Conservation (phyloP, 2,797 vertebrate genomes). For the Schizopygopsis malacanthus region DNA sequence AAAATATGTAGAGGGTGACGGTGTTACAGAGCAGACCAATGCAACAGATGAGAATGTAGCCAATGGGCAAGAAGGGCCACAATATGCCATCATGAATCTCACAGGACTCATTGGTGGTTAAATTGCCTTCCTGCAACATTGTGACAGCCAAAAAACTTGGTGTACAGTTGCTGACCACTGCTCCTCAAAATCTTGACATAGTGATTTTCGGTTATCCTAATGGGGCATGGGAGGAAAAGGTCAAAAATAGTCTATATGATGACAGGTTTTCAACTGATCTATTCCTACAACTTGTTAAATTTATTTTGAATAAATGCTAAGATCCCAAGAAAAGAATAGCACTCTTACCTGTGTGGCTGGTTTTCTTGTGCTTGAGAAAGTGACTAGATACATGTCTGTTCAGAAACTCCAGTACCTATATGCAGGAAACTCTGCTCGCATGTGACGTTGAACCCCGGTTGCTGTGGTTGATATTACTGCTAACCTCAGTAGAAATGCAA, state of each 20-base stretch:
- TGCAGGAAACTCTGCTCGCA: conserved; percentile 17
- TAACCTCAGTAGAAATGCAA: background rate
- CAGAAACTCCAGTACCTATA: background rate
- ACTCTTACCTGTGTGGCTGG: conserved; percentile 41
- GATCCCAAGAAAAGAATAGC: background rate
- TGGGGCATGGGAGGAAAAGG: background rate
- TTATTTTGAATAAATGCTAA: background rate
- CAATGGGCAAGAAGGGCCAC: conserved; percentile 60
- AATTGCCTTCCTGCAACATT: conserved; percentile 47
- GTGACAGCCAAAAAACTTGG: conserved; percentile 4
- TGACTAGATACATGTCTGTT: background rate
- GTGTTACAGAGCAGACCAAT: conserved; percentile 69
- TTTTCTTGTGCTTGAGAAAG: background rate
- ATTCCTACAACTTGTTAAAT: background rate
- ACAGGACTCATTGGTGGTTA: conserved; percentile 50
- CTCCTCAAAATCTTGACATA: background rate
- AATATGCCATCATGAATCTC: conserved; percentile 65
- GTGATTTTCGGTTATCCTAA: background rate
- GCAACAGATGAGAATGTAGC: conserved; percentile 67
- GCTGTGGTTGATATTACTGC: conserved; percentile 16
- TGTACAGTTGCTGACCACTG: background rate
- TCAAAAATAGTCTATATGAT: background rate
- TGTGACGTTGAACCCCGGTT: background rate
- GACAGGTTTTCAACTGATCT: background rate
- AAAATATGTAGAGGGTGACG: conserved; percentile 70